Percentiles rank a stretch among this genome's conserved stretches.
Evolutionary conservation across 2,797 vertebrate genomes (phyloP).

Genomic region (Dendrocincla tyrannina): DNA sequence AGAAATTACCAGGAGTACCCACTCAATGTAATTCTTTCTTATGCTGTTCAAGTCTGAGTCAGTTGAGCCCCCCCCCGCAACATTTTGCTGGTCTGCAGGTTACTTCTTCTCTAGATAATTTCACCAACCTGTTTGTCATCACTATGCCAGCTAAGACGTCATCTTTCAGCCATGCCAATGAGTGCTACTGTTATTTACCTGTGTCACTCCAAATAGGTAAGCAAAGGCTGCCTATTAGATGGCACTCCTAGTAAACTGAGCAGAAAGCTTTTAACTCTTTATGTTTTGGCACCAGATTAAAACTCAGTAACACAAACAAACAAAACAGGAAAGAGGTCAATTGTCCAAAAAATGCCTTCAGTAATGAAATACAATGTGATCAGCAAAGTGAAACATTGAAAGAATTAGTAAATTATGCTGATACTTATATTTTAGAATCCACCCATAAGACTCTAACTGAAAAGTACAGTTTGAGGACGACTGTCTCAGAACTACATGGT

Average conservation of each 20-base stretch:
- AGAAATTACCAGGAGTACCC: background rate
- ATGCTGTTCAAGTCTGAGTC: background rate
- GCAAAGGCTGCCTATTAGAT: background rate
- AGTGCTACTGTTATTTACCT: background rate
- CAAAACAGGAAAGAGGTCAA: background rate
- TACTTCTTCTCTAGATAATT: background rate
- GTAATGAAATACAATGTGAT: background rate
- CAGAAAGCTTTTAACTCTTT: background rate
- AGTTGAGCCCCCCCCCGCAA: accelerated
- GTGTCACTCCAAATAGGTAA: background rate
- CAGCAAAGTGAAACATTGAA: background rate
- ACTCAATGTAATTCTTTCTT: background rate
- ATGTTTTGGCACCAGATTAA: background rate
- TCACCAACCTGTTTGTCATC: background rate
- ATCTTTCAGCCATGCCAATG: background rate
- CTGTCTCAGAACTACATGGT: background rate
- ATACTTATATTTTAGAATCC: background rate
- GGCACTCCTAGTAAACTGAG: background rate
- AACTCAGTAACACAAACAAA: background rate
- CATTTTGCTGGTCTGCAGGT: background rate
- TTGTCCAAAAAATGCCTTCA: background rate
- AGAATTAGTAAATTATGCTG: background rate
- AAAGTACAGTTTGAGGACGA: background rate
- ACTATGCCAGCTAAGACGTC: background rate
- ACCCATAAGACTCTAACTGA: background rate